phyloP scores from a whole-genome alignment of 2,113 vertebrate genomes.

The Orientallactaga bullata region DNA sequence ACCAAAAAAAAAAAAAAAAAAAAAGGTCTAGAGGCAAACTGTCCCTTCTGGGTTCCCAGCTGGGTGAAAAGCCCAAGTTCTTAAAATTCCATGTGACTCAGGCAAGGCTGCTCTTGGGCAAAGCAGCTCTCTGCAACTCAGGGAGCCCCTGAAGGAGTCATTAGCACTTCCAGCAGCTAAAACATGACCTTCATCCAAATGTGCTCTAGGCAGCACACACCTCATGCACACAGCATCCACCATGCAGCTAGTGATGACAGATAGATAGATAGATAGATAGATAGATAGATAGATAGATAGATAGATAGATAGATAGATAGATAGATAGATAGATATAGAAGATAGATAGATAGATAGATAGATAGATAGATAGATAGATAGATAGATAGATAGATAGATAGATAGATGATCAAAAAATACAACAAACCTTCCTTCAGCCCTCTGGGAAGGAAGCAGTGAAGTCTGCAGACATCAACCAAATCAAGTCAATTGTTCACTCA shows the following conservation, averaged over 20 bases:
- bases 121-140: background rate
- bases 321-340: too few relatives aligned
- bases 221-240: background rate
- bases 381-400: background rate
- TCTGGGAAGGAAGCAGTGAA: slow-evolving; percentile 30
- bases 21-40: background rate
- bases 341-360: too few relatives aligned
- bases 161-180: background rate
- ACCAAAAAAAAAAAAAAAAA: background rate
- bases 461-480: slow-evolving; percentile 11
- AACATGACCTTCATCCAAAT: background rate
- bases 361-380: too few relatives aligned
- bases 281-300: too few relatives aligned
- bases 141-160: background rate
- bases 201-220: background rate
- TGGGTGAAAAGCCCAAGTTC: background rate
- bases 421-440: slow-evolving; percentile 36
- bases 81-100: background rate
- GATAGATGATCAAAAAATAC: background rate
- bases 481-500: slow-evolving; percentile 39
- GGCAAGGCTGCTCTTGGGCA: background rate
- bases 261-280: too few relatives aligned
- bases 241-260: background rate
- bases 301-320: background rate
- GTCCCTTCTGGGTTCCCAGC: background rate